Evolutionary conservation across 1,140 invertebrate species (phyloP), one percentile per base, ranked within the genome.

Genomic region (Dermatophagoides farinae): DNA sequence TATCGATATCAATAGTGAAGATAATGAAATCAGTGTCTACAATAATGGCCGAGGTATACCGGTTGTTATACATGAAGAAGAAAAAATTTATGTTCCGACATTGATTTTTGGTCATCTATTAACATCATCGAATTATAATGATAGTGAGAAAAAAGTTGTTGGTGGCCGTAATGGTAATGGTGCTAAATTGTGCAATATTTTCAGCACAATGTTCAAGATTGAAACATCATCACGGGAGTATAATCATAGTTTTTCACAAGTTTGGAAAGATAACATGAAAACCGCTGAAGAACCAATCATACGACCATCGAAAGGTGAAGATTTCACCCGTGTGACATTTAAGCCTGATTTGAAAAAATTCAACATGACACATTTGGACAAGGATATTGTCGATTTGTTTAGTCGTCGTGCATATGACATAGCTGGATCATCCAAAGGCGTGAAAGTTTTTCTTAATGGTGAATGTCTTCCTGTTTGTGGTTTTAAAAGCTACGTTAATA

Each of bases 21-120:
- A 82, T 53, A 97, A 97, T 72, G 78, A 79, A 37, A 88, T 99
- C 65, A 86, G 85, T 6, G 81, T 99, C 58, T 98, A 85, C 80
- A 99, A 99, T 71, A 98, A 99, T 75, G 95, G 96, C 0, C 80
- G 87, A 73, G 96, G 96, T 64, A 98, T 99, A 68, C 96, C 96
- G 1, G 90, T 99, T 5, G 88, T 86, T 0, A 82, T 89, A 77
- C 96, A 99, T 67, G 91, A 97, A 70, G 86, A 87, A 23, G 92
- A 99, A 71, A 96, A 99, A 66, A 95, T 99, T 86, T 97, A 80
- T 77, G 92, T 99, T 6, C 96, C 96, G 0, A 95, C 93, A 0
- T 87, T 99, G 85, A 99, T 99, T 66, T 99, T 99, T 74, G 96
- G 96, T 22, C 93, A 98, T 73, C 74, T 99, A 18, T 74, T 99